Percentiles rank a stretch among this genome's conserved stretches.
phyloP scores from a whole-genome alignment of 1,140 invertebrate species.

The Mizuhopecten yessoensis region DNA sequence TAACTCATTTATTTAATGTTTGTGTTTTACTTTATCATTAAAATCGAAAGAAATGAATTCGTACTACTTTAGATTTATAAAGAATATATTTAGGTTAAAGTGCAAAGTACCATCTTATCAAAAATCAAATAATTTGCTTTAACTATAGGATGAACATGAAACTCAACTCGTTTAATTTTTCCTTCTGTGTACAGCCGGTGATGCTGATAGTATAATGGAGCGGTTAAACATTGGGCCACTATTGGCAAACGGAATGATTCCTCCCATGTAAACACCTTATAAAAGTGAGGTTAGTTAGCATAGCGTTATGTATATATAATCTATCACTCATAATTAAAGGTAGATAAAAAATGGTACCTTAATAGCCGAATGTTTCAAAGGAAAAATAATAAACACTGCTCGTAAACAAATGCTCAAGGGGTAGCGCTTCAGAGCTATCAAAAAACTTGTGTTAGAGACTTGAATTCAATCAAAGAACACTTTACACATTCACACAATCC shows the following conservation, averaged over 20 bases:
- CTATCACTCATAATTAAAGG: constrained; percentile 13
- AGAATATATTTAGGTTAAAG: too few species aligned
- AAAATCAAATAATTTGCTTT: too few species aligned
- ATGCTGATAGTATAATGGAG: too few species aligned
- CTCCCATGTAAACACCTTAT: not conserved
- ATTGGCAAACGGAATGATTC: not conserved
- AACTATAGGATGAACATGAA: too few species aligned
- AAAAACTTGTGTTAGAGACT: not conserved
- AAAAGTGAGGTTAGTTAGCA: not conserved
- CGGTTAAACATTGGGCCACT: not conserved
- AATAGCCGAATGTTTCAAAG: not conserved
- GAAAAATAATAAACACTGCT: not conserved
- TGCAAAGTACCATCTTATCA: too few species aligned
- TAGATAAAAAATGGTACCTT: constrained; percentile 16
- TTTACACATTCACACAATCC: not conserved
- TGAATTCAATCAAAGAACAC: not conserved
- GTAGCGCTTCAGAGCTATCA: not conserved
- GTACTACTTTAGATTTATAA: too few species aligned
- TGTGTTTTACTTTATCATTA: too few species aligned
- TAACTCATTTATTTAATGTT: too few species aligned
- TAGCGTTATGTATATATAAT: not conserved
- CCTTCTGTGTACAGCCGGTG: too few species aligned
- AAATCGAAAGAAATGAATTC: too few species aligned
- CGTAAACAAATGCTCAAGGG: not conserved
- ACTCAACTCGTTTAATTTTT: too few species aligned